Conservation (phyloP, 2,113 vertebrate species). For the Mustela lutreola region DNA sequence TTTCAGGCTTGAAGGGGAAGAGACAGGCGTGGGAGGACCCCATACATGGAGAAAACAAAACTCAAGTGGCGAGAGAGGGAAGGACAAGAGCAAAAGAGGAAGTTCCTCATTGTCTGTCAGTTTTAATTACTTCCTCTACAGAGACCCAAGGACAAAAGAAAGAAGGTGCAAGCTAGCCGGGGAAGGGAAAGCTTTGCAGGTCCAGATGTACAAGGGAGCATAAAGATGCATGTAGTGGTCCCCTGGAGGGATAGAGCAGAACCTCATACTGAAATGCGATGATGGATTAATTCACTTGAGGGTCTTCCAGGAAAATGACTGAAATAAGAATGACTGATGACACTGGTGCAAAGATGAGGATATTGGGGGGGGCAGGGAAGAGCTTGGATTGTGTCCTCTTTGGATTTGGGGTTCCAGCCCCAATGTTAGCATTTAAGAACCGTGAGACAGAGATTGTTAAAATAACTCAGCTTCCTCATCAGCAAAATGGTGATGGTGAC, state of each 20-base stretch:
- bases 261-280: neutral
- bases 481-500: neutral
- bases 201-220: neutral
- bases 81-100: neutral
- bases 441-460: neutral
- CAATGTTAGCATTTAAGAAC: neutral
- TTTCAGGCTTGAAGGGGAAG: neutral
- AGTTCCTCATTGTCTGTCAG: neutral
- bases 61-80: neutral
- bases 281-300: neutral
- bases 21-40: neutral
- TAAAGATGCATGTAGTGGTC: accelerated
- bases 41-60: neutral
- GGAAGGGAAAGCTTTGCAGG: neutral
- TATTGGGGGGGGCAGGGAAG: neutral
- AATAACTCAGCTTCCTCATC: neutral
- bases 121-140: constrained; percentile 49
- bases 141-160: neutral
- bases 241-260: neutral
- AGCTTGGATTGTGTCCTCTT: neutral
- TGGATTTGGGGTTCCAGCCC: neutral
- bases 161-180: neutral
- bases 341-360: neutral
- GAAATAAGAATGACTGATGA: neutral
- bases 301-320: neutral